Evolutionary conservation across 2,797 vertebrate genomes (phyloP).

Genomic region (Eospalax fontanierii): DNA sequence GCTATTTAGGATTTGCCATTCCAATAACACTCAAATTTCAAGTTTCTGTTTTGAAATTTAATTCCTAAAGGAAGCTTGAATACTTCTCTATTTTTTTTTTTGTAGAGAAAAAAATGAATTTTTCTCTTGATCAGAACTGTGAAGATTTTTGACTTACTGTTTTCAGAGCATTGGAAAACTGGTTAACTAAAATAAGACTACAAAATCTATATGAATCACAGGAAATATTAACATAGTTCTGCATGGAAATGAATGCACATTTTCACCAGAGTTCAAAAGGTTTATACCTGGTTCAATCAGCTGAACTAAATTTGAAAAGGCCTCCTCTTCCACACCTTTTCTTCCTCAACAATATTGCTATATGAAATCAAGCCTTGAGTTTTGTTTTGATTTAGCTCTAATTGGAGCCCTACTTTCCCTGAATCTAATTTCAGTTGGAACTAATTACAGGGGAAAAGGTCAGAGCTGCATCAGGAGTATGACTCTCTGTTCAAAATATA

Average conservation of each 20-base stretch:
- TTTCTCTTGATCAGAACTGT: conserved; percentile 56
- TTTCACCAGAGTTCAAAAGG: conserved; percentile 64
- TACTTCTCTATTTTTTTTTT: neutral
- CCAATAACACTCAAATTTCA: neutral
- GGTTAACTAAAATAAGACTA: conserved; percentile 46
- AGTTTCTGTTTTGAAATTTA: conserved; percentile 45
- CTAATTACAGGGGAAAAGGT: conserved; percentile 91
- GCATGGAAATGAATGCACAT: conserved; percentile 54
- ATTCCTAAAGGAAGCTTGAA: neutral
- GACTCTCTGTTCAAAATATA: conserved; percentile 88
- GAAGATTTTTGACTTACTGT: conserved; percentile 52
- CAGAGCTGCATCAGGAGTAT: conserved; percentile 87
- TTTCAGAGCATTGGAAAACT: conserved; percentile 62
- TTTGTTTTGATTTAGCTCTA: conserved; percentile 90
- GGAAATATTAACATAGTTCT: conserved; percentile 56
- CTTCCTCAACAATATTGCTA: conserved; percentile 54
- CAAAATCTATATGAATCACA: conserved; percentile 40
- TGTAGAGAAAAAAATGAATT: conserved; percentile 21
- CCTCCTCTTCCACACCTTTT: conserved; percentile 27
- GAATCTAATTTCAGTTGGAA: conserved; percentile 91
- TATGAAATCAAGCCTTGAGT: conserved; percentile 85
- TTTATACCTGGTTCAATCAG: conserved; percentile 73
- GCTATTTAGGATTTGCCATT: neutral
- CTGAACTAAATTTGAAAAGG: conserved; percentile 75
- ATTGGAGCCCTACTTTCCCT: conserved; percentile 88